Evolutionary conservation across 2,888 invertebrate genomes (phyloP), one percentile per base, ranked within the genome.

Genomic region (Drosophila yooni): DNA sequence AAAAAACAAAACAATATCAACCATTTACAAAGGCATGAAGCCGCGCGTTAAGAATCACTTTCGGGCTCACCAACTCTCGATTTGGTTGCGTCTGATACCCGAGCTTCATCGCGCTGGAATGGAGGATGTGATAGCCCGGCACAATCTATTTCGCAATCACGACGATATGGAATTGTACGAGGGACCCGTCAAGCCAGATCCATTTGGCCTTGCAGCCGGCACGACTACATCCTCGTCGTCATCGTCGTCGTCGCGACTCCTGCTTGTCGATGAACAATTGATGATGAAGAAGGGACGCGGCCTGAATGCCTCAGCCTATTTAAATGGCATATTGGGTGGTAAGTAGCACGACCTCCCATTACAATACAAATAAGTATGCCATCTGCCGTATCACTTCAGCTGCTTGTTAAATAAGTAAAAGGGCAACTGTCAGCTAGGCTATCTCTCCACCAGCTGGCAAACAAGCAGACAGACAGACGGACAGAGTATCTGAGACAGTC

Each of bases 31-130:
- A 98, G 98, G 98, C 82, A 95, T 97, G 95, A 98, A 98, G 91
- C 97, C 98, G 0, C 95, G 96, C 73, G 95, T 98, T 94, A 97
- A 97, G 92, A 98, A 98, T 92, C 98, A 98, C 94, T 99, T 97
- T 94, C 95, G 98, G 57, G 98, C 98, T 2, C 98, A 98, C 93
- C 98, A 98, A 92, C 94, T 99, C 58, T 98, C 98, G 54, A 97
- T 99, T 52, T 99, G 99, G 99, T 94, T 98, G 11, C 96, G 98
- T 8, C 95, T 99, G 10, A 97, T 99, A 54, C 99, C 99, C 0
- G 98, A 98, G 92, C 94, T 97, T 0, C 97, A 97, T 92, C 94
- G 97, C 62, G 96, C 97, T 0, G 97, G 97, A 5, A 97, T 97
- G 97, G 97, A 97, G 90, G 97, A 97, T 92, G 97, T 97, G 11